Conservation (phyloP, 1,140 invertebrate species). For the Drosophila sechellia region DNA sequence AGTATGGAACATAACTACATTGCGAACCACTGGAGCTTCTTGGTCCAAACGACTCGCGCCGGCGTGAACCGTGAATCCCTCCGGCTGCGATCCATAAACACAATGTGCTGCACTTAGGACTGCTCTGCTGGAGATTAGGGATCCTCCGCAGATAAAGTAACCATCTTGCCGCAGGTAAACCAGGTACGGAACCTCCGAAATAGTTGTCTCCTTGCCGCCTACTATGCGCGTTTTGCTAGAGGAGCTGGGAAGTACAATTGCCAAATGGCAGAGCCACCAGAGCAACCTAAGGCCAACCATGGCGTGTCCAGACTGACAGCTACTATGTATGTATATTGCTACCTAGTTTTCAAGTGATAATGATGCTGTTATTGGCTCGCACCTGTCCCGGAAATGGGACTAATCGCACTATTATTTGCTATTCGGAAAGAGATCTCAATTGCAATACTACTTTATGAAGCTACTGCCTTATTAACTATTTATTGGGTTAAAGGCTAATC, state of each 20-base stretch:
- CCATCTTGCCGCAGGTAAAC: conserved; percentile 58
- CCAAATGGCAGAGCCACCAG: conserved; percentile 18
- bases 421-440: conserved; percentile 2
- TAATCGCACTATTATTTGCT: conserved; percentile 10
- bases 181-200: conserved; percentile 65
- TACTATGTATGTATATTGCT: neutral
- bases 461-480: neutral
- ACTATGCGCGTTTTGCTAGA: conserved; percentile 53
- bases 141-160: conserved; percentile 69
- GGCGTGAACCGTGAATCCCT: conserved; percentile 60
- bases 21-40: conserved; percentile 38
- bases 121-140: conserved; percentile 51
- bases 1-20: conserved; percentile 45
- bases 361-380: conserved; percentile 13
- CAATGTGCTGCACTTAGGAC: conserved; percentile 77
- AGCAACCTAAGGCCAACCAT: conserved; percentile 52
- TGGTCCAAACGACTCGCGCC: conserved; percentile 62
- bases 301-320: conserved; percentile 51
- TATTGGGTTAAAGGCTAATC: neutral
- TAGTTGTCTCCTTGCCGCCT: conserved; percentile 59
- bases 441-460: too few relatives aligned
- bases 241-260: neutral
- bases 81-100: conserved; percentile 43
- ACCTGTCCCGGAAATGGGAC: neutral
- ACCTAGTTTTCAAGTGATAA: conserved; percentile 26